A percentile compares a stretch with the other conserved stretches of the same genome.
These are phyloP conservation scores for Caerostris darwini DNA, from an alignment of 1,140 invertebrate genomes.

Conservation along the genomic window DNA sequence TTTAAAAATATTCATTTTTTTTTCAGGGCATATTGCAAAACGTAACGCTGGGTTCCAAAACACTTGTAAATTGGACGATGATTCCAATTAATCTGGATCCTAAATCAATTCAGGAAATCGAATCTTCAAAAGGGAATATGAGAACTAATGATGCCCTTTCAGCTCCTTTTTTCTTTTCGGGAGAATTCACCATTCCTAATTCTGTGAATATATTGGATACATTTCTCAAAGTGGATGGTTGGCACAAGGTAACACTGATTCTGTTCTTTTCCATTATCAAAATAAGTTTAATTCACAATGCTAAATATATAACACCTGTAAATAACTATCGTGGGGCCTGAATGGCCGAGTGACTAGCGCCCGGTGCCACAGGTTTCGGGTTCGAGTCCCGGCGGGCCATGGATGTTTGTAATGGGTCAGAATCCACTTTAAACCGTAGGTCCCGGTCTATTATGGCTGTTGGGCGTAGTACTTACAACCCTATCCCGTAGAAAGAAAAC, in stretches of 20 bases:
- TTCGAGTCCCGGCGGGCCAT: too few species aligned
- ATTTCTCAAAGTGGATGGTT: constrained; percentile 73
- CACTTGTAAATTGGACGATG: constrained; percentile 81
- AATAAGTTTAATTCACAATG: not conserved
- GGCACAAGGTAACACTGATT: constrained; percentile 71
- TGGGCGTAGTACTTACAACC: too few species aligned
- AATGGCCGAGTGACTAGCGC: too few species aligned
- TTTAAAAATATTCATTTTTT: not conserved
- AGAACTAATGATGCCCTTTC: not conserved
- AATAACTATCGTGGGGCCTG: too few species aligned
- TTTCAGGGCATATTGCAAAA: constrained; percentile 82
- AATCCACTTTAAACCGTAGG: too few species aligned
- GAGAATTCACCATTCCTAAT: constrained; percentile 81
- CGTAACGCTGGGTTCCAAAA: constrained; percentile 81
- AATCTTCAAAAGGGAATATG: not conserved
- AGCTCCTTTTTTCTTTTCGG: constrained; percentile 80
- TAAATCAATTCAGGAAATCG: not conserved
- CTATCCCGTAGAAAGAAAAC: too few species aligned
- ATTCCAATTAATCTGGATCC: constrained; percentile 77
- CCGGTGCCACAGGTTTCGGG: too few species aligned
- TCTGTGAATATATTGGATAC: constrained; percentile 64
- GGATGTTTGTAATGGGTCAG: too few species aligned
- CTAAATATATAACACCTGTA: not conserved
- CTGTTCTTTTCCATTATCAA: too few species aligned
- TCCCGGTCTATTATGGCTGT: too few species aligned